phyloP scores from a whole-genome alignment of 2,888 invertebrate genomes.

The Alviniconcha strummeri region DNA sequence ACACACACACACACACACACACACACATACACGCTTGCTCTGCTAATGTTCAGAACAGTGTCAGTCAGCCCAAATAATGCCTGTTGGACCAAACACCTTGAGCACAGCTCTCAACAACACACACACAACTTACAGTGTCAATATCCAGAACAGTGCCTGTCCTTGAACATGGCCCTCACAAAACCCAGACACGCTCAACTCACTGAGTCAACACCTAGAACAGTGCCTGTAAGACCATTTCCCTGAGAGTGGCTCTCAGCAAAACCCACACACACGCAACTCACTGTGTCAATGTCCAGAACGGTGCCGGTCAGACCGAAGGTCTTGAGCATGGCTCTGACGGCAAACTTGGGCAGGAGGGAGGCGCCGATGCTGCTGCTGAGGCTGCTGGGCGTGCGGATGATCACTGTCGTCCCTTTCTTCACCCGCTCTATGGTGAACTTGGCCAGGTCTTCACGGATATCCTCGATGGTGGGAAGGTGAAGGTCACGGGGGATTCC shows the following conservation, averaged over 20 bases:
- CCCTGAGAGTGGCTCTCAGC: no score
- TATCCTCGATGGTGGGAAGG: conserved; percentile 73
- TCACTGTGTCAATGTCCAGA: conserved; percentile 71
- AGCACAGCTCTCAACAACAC: no score
- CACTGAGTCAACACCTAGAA: no score
- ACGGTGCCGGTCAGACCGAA: conserved; percentile 73
- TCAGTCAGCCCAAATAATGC: no score
- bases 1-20: background rate
- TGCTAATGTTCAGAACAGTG: no score
- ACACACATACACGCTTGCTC: background rate
- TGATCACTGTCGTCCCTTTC: conserved; percentile 71
- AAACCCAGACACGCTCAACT: no score
- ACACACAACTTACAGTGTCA: no score
- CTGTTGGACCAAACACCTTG: background rate
- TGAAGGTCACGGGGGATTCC: conserved; percentile 73
- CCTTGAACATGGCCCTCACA: no score
- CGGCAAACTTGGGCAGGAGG: conserved; percentile 70
- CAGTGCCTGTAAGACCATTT: no score
- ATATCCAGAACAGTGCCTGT: no score
- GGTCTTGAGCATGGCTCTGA: conserved; percentile 71
- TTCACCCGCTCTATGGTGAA: conserved; percentile 72
- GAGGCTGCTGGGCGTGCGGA: conserved; percentile 58
- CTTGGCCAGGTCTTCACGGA: conserved; percentile 72
- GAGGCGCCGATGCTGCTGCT: conserved; percentile 56
- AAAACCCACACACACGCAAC: conserved; percentile 22